These are phyloP conservation scores for Cyclargus thomasi DNA, from an alignment of 1,140 invertebrate genomes.

Conservation along the genomic window DNA sequence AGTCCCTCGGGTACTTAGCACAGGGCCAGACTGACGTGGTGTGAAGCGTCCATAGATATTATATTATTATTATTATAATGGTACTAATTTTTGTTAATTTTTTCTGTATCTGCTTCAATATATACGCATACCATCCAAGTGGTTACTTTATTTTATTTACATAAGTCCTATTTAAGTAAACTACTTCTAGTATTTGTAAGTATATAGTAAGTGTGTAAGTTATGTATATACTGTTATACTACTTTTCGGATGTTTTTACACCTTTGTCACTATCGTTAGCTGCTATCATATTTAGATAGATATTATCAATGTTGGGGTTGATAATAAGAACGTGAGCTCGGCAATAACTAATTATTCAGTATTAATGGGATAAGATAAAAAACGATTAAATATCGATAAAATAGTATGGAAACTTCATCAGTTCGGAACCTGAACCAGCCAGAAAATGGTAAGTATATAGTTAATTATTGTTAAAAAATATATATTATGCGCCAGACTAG, in stretches of 20 bases:
- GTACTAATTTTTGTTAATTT: too few relatives aligned
- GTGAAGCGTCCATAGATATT: too few relatives aligned
- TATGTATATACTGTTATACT: background rate
- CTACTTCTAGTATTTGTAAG: background rate
- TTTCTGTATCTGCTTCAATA: too few relatives aligned
- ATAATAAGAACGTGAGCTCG: slow-evolving; percentile 2
- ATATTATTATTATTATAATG: too few relatives aligned
- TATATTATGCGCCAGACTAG: background rate
- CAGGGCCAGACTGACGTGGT: too few relatives aligned
- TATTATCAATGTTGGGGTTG: slow-evolving; percentile 35
- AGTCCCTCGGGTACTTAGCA: too few relatives aligned
- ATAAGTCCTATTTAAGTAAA: background rate
- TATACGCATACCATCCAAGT: too few relatives aligned
- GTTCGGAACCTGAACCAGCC: background rate
- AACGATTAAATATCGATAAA: background rate
- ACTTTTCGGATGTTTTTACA: background rate
- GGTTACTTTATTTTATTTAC: too few relatives aligned
- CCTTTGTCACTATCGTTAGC: slow-evolving; percentile 35
- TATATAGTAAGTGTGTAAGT: background rate
- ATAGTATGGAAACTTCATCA: background rate
- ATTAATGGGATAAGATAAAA: slow-evolving; percentile 12
- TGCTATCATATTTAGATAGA: slow-evolving; percentile 29
- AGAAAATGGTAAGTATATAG: slow-evolving; percentile 8
- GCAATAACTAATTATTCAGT: background rate
- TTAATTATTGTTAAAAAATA: background rate